Base-by-base conservation (phyloP, 1,140 invertebrate species). In the Anastrepha obliqua region DNA sequence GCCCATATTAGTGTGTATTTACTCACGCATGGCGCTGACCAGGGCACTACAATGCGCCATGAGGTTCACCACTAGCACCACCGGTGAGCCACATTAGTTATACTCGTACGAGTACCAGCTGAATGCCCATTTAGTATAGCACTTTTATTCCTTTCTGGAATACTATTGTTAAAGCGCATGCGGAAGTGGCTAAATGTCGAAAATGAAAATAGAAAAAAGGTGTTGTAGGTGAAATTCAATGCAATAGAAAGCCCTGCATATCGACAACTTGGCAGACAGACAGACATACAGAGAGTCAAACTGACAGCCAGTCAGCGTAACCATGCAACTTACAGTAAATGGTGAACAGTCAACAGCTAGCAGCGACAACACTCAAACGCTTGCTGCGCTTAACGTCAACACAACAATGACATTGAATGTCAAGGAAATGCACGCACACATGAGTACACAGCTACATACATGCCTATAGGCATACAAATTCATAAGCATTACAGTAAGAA, bases 11-110 rank as follows among this genome's bases (percentile, higher is more conserved):
- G 17, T 42, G 11, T n/a, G 51, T 4, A 55, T 81, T 81, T 81
- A 81, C 74, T 81, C 74, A 81, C 44, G 74, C 47, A 55, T 81
- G 47, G 47, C 74, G 74, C 74, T 81, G 74, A 81, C 74, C 74
- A 58, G 74, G 51, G 74, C 47, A 81, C 47, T 20, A 29, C 15
- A 81, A n/a, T 29, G 20, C 47, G 47, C 44, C 74, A 8, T 55
- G 47, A 20, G 74, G n/a, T 47, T 5, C 15, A 20, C n/a, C 47
- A 81, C 15, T 20, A n/a, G n/a, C 74, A 81, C 15, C 47, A 13
- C 74, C 44, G 17, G 39, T 42, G 15, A 55, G 70, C 29, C 70
- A 74, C 70, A 81, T 81, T 81, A 51, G 29, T 29, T 29, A 29
- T 29, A 29, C 29, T 29, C 29, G 29, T 29, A 29, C 29, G 29